Evolutionary conservation across 2,888 invertebrate genomes (phyloP).

Genomic region (Acanthopleura granulata): DNA sequence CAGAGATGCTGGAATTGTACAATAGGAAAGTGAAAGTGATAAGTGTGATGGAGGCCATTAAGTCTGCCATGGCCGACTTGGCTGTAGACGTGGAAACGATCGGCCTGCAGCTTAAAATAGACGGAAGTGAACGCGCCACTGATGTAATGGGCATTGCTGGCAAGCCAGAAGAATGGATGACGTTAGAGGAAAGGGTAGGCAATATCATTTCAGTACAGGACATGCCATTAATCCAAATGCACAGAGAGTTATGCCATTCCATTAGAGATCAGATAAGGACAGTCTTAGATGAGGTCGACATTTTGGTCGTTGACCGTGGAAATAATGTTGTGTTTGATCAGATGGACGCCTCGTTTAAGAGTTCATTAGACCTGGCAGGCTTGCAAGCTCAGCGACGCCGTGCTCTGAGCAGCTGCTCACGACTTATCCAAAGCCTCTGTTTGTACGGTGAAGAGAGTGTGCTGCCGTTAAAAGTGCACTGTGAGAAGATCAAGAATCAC

Average conservation of each 20-base stretch:
- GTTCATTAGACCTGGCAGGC: background rate
- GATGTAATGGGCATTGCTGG: constrained; percentile 36
- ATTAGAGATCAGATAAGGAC: constrained; percentile 31
- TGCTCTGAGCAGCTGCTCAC: background rate
- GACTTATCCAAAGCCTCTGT: background rate
- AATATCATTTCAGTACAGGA: constrained; percentile 28
- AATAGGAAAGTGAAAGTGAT: constrained; percentile 53
- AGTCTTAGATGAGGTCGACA: constrained; percentile 19
- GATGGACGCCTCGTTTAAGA: background rate
- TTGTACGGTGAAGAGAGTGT: background rate
- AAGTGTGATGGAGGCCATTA: constrained; percentile 58
- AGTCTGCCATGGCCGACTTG: constrained; percentile 30
- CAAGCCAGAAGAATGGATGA: constrained; percentile 53
- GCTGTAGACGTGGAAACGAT: constrained; percentile 28
- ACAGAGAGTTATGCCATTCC: constrained; percentile 30
- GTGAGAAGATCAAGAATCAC: background rate
- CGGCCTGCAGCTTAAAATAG: constrained; percentile 27
- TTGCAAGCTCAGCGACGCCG: background rate
- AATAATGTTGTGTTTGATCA: background rate
- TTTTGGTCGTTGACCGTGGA: constrained; percentile 14
- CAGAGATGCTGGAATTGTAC: constrained; percentile 43
- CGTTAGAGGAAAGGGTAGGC: constrained; percentile 51
- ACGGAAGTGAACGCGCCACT: constrained; percentile 33
- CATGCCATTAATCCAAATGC: constrained; percentile 21
- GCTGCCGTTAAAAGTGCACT: background rate